A percentile compares a stretch with the other conserved stretches of the same genome.
These are phyloP conservation scores for Ganaspis sp. DNA, from an alignment of 1,140 invertebrate species.

Conservation along the genomic window DNA sequence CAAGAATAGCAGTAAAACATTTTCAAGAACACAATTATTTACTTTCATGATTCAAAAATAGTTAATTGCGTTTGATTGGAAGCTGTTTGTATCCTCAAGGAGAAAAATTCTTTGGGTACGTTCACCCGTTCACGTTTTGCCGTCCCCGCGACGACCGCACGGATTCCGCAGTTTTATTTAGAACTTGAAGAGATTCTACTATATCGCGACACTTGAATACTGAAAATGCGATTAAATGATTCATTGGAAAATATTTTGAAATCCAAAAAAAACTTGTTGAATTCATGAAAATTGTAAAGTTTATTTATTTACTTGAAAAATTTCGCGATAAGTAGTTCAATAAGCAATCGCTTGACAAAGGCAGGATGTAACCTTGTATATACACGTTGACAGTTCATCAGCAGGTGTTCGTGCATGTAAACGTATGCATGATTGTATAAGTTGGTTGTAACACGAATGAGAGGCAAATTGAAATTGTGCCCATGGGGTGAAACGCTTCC, in stretches of 20 bases:
- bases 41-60: background rate
- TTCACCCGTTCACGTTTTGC: slow-evolving; percentile 54
- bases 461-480: slow-evolving; percentile 47
- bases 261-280: too few species aligned
- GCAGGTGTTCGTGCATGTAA: slow-evolving; percentile 45
- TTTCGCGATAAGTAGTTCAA: background rate
- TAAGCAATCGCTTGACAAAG: background rate
- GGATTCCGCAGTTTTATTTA: slow-evolving; percentile 59
- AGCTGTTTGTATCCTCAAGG: background rate
- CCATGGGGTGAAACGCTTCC: slow-evolving; percentile 32
- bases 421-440: background rate
- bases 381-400: slow-evolving; percentile 49
- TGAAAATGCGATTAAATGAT: background rate
- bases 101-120: slow-evolving; percentile 46
- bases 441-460: slow-evolving; percentile 17
- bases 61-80: background rate
- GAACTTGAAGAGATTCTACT: slow-evolving; percentile 58
- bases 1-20: too few species aligned
- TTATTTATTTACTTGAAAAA: background rate
- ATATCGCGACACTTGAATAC: background rate
- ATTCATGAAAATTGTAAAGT: background rate
- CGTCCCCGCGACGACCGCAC: slow-evolving; percentile 48
- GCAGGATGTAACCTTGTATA: background rate
- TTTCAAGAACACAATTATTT: too few species aligned
- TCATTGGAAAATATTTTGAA: background rate